Conservation (phyloP, 1,140 invertebrate genomes). For the Druon quercuslanigerum region DNA sequence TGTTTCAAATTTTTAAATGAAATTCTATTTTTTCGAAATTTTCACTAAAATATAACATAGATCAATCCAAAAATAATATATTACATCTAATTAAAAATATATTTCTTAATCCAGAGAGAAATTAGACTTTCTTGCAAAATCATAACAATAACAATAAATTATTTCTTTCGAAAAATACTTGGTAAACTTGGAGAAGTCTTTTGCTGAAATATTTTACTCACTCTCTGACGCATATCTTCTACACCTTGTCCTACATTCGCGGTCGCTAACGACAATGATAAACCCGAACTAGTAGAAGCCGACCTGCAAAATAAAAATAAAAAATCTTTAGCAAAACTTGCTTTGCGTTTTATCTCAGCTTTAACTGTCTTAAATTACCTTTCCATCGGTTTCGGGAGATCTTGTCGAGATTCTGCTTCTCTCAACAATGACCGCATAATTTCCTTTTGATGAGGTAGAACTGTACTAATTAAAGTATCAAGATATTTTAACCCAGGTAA, state of each 20-base stretch:
- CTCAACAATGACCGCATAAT: conserved; percentile 74
- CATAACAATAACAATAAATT: conserved; percentile 20
- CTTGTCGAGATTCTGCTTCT: conserved; percentile 75
- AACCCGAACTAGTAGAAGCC: conserved; percentile 62
- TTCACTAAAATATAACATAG: too few species aligned
- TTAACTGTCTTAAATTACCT: conserved; percentile 58
- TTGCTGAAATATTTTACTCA: conserved; percentile 79
- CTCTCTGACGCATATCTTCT: conserved; percentile 79
- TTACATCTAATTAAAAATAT: too few species aligned
- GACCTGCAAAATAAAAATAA: conserved; percentile 55
- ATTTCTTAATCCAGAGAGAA: too few species aligned
- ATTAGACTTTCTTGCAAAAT: too few species aligned
- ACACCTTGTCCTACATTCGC: conserved; percentile 78
- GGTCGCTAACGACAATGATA: conserved; percentile 69
- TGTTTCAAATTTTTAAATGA: too few species aligned
- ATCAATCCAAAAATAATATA: too few species aligned
- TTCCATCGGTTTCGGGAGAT: conserved; percentile 66
- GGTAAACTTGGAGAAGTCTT: conserved; percentile 71
- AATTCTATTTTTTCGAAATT: too few species aligned
- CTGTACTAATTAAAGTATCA: conserved; percentile 73
- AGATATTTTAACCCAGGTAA: conserved; percentile 77
- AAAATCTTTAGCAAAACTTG: neutral
- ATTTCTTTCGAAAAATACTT: conserved; percentile 75
- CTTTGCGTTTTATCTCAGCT: too few species aligned
- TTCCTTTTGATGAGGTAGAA: conserved; percentile 74